These are phyloP conservation scores for Papilio machaon DNA, from an alignment of 1,140 invertebrate genomes.

Conservation along the genomic window DNA sequence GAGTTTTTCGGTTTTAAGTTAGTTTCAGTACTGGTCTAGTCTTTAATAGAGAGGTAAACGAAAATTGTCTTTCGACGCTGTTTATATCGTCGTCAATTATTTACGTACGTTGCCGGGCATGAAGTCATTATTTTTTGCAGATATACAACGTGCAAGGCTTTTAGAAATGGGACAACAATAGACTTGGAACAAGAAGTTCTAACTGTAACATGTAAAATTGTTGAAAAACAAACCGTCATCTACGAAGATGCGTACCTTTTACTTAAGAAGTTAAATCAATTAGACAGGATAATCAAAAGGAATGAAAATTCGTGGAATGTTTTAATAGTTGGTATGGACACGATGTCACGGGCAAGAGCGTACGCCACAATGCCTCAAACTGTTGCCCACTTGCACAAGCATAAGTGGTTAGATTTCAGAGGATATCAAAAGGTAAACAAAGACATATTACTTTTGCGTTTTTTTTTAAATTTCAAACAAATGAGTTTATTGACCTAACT, in stretches of 20 bases:
- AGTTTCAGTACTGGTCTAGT: background rate
- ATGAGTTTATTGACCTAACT: background rate
- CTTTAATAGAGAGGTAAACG: background rate
- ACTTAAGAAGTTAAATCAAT: slow-evolving; percentile 52
- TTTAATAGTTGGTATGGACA: slow-evolving; percentile 91
- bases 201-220: slow-evolving; percentile 52
- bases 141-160: slow-evolving; percentile 50
- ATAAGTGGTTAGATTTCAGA: slow-evolving; percentile 81
- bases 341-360: slow-evolving; percentile 90
- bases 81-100: no score
- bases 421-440: slow-evolving; percentile 79
- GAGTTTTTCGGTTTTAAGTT: no score
- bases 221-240: slow-evolving; percentile 41
- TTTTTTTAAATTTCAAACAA: background rate
- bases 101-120: background rate
- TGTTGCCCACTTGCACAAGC: slow-evolving; percentile 83
- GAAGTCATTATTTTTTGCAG: slow-evolving; percentile 48
- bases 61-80: no score
- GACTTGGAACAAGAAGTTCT: slow-evolving; percentile 57
- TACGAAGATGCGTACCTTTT: slow-evolving; percentile 64
- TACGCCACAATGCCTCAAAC: slow-evolving; percentile 90
- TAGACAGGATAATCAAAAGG: background rate
- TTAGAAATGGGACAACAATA: slow-evolving; percentile 50
- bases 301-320: slow-evolving; percentile 82
- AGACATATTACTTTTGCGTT: background rate